Conservation (phyloP, 2,797 vertebrate species). For the Gadopsis bispinosus region DNA sequence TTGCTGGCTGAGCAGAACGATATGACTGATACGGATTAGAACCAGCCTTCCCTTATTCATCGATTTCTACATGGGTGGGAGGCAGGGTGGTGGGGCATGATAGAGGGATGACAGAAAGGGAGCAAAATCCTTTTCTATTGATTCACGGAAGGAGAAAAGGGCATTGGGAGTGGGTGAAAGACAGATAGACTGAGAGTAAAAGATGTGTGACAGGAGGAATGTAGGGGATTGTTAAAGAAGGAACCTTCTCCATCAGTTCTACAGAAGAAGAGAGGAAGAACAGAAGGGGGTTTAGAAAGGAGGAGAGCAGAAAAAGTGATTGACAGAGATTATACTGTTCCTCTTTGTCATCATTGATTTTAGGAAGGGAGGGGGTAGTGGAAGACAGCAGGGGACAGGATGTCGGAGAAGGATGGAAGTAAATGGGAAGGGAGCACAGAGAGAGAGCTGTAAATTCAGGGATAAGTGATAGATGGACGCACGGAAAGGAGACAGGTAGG, state of each 20-base stretch:
- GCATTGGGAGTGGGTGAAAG: conserved; percentile 37
- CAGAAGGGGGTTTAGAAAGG: not conserved
- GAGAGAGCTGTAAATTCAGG: conserved; percentile 5
- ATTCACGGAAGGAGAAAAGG: conserved; percentile 58
- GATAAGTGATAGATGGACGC: conserved; percentile 23
- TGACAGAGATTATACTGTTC: conserved; percentile 25
- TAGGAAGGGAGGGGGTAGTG: conserved; percentile 1
- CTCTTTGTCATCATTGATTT: conserved; percentile 47
- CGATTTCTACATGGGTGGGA: conserved; percentile 61
- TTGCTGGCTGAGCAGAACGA: conserved; percentile 75
- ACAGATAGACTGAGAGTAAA: conserved; percentile 33
- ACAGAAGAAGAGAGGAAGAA: conserved; percentile 10
- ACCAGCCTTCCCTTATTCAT: conserved; percentile 68
- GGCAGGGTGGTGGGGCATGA: not conserved
- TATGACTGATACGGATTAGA: conserved; percentile 77
- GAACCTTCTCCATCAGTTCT: conserved; percentile 22
- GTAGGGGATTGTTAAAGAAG: not conserved
- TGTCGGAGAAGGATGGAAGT: conserved; percentile 19
- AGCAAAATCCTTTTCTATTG: conserved; percentile 51
- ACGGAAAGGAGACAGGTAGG: conserved; percentile 10
- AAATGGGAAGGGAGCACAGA: not conserved
- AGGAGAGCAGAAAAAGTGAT: conserved; percentile 9
- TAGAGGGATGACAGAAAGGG: conserved; percentile 40
- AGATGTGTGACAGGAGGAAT: conserved; percentile 7
- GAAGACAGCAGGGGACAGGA: conserved; percentile 13